Evolutionary conservation across 2,888 invertebrate species (phyloP).

Genomic region (Spicauda simplicius): DNA sequence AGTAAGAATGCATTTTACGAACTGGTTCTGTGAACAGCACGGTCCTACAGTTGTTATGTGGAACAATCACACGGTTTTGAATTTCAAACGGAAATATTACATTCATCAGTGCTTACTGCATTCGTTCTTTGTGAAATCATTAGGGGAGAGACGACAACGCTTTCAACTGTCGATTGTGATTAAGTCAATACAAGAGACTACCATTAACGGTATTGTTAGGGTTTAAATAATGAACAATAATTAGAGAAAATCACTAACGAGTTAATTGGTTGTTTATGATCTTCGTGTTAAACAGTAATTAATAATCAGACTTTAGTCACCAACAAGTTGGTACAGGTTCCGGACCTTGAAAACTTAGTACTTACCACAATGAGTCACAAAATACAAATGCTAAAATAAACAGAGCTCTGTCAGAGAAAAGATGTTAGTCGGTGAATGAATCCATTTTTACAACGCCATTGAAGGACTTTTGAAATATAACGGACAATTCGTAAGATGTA

Average conservation of each 20-base stretch:
- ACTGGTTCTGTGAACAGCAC: slow-evolving; percentile 14
- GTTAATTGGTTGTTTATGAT: not conserved
- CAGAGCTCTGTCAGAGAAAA: not conserved
- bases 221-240: not conserved
- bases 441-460: not conserved
- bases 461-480: not conserved
- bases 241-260: not conserved
- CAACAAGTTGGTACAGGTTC: slow-evolving; percentile 7
- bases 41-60: slow-evolving; percentile 45
- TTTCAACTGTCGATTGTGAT: slow-evolving; percentile 5
- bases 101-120: slow-evolving; percentile 45
- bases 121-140: slow-evolving; percentile 32
- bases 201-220: too few species aligned
- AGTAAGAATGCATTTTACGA: not conserved
- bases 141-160: slow-evolving; percentile 11
- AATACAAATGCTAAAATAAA: not conserved
- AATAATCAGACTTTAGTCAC: slow-evolving; percentile 11
- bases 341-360: not conserved
- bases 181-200: not conserved
- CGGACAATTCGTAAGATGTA: not conserved
- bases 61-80: slow-evolving; percentile 56
- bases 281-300: not conserved
- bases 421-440: not conserved
- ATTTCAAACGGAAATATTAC: slow-evolving; percentile 57
- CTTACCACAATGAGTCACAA: slow-evolving; percentile 19